A percentile compares a stretch with the other conserved stretches of the same genome.
These are phyloP conservation scores for Steatornis caripensis DNA, from an alignment of 2,113 vertebrate genomes.

Conservation along the genomic window DNA sequence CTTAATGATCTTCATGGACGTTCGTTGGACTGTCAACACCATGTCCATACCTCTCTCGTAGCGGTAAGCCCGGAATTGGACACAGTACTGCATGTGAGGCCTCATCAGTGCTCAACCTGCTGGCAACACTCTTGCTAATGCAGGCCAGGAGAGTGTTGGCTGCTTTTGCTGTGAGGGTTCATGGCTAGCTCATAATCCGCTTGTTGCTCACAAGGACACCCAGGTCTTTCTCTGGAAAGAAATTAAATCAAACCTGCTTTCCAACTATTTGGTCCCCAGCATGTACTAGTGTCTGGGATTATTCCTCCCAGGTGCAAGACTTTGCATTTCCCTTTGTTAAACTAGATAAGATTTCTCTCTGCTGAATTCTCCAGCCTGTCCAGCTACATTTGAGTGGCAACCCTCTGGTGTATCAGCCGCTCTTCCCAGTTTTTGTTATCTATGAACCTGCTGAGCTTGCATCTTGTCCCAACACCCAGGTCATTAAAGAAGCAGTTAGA, in stretches of 20 bases:
- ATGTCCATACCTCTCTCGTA: neutral
- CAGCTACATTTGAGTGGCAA: neutral
- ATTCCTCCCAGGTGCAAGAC: neutral
- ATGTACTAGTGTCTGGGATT: neutral
- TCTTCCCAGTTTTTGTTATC: neutral
- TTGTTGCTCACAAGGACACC: neutral
- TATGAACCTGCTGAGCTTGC: accelerated
- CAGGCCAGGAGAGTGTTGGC: neutral
- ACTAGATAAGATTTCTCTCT: neutral
- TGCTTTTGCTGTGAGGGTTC: neutral
- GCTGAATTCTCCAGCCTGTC: neutral
- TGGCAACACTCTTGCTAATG: neutral
- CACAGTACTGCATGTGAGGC: too few relatives aligned
- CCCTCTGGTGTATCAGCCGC: neutral
- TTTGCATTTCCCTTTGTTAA: neutral
- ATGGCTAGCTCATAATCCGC: neutral
- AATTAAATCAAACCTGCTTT: neutral
- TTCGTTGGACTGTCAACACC: accelerated
- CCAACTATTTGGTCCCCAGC: neutral
- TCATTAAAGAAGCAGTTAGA: neutral
- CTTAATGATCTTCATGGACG: neutral
- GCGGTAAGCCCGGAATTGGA: neutral
- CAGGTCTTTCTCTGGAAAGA: neutral
- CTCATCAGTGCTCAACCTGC: neutral
- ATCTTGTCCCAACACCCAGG: accelerated